Percentiles rank a stretch among this genome's conserved stretches.
Conservation (phyloP, 2,888 invertebrate species). For the Lissocephala sabroskyi region DNA sequence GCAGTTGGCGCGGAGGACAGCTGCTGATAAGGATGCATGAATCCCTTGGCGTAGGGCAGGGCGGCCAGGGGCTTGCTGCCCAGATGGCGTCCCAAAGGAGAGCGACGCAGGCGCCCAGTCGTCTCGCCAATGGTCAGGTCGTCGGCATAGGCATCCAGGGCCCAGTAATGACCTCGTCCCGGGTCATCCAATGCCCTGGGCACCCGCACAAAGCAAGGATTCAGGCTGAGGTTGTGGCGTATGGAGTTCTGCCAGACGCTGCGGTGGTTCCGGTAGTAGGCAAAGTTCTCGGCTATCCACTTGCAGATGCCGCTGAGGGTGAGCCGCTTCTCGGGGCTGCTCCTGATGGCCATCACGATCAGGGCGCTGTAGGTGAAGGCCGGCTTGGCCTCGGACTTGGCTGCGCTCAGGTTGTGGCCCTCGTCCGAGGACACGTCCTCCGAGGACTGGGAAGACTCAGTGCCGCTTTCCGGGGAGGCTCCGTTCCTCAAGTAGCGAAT, state of each 20-base stretch:
- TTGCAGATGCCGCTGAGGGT: slow-evolving; percentile 97
- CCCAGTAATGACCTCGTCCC: slow-evolving; percentile 99
- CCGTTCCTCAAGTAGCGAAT: slow-evolving; percentile 7
- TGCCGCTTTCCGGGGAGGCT: slow-evolving; percentile 13
- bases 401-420: slow-evolving; percentile 8
- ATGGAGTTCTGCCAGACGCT: slow-evolving; percentile 99
- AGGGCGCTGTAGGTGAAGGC: slow-evolving; percentile 98
- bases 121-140: slow-evolving; percentile 98
- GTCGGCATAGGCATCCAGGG: slow-evolving; percentile 94
- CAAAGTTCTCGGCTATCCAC: slow-evolving; percentile 97
- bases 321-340: slow-evolving; percentile 90
- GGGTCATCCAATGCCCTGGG: slow-evolving; percentile 97
- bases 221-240: slow-evolving; percentile 74
- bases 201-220: slow-evolving; percentile 98
- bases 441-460: slow-evolving; percentile 28
- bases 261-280: slow-evolving; percentile 96
- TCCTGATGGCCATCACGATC: slow-evolving; percentile 98
- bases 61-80: slow-evolving; percentile 13
- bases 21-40: slow-evolving; percentile 49
- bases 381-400: slow-evolving; percentile 77
- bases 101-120: slow-evolving; percentile 91
- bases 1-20: slow-evolving; percentile 12
- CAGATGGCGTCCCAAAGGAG: slow-evolving; percentile 10
- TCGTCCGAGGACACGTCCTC: slow-evolving; percentile 38
- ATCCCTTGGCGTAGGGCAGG: slow-evolving; percentile 11